Percentiles rank a stretch among this genome's conserved stretches.
Evolutionary conservation across 2,888 invertebrate genomes (phyloP).

Genomic region (Drosophila sordidapex): DNA sequence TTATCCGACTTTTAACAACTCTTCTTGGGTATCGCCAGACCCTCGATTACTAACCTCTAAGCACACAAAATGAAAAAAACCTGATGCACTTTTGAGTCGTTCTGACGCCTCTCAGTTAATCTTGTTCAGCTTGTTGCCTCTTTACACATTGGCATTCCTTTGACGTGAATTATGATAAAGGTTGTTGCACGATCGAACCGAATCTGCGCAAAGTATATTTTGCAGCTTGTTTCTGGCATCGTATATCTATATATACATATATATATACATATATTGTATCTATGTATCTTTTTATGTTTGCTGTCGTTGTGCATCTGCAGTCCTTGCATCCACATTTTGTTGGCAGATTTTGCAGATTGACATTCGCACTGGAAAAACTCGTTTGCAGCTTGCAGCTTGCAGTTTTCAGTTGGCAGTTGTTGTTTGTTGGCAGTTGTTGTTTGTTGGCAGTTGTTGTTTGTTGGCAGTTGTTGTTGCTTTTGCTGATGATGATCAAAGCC

Average conservation of each 20-base stretch:
- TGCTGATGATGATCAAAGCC: conserved; percentile 55
- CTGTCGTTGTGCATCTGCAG: conserved; percentile 47
- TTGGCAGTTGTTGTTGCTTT: conserved; percentile 9
- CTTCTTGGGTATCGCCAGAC: neutral
- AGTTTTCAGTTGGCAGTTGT: conserved; percentile 2
- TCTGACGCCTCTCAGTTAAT: neutral
- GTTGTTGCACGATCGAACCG: conserved; percentile 12
- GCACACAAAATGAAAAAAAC: too few species aligned
- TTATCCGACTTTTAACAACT: neutral
- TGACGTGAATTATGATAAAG: conserved; percentile 19
- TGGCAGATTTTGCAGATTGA: conserved; percentile 49
- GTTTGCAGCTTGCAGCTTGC: conserved; percentile 41
- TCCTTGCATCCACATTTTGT: conserved; percentile 36
- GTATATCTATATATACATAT: neutral
- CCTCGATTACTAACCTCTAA: neutral
- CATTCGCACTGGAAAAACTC: conserved; percentile 70
- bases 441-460: conserved; percentile 4
- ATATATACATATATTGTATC: neutral
- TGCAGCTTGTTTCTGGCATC: conserved; percentile 6
- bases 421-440: conserved; percentile 9
- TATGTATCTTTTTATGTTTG: conserved; percentile 9
- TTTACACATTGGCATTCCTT: conserved; percentile 4
- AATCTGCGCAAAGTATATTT: conserved; percentile 14
- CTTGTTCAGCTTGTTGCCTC: neutral
- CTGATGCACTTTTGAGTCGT: too few species aligned